Base-by-base conservation (phyloP, 2,797 vertebrate genomes). In the Darevskia mixta region DNA sequence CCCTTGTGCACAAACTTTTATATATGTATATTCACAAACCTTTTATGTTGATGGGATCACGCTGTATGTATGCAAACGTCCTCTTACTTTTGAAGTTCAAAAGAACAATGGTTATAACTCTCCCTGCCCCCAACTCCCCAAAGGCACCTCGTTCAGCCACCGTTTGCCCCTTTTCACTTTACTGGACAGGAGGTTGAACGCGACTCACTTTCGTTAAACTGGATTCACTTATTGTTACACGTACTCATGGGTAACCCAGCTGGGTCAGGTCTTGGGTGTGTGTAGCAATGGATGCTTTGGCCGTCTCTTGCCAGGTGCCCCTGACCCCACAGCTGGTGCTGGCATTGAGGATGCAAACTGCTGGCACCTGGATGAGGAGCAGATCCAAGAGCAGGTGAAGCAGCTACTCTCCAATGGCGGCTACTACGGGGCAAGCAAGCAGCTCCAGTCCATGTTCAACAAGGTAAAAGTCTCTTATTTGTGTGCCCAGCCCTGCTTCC, bases 301-400 rank as follows among this genome's bases (percentile, higher is more conserved):
- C 41, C 7, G 4, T 69, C 20, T 76, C 1, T 3, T 45, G 35
- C 1, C 84, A 97, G 96, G 96, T 3, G 96, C 96, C 66, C 96
- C 96, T 1, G 96, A 97, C 83, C 96, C 96, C 87, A 97, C 96
- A 0, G 96, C 96, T 0, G 96, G 96, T 0, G 96, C 96, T 0
- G 93, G 96, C 64, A 96, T 95, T 1, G 96, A 97, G 61, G 96
- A 97, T 5, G 96, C 95, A 75, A 97, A 97, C 92, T 96, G 96
- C 86, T 97, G 96, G 96, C 96, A 97, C 86, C 89, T 97, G 45
- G 96, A 97, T 1, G 96, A 97, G 80, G 96, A 96, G 77, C 96
- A 97, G 91, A 96, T 97, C 87, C 96, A 96, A 90, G 96, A 97
- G 87, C 96, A 97, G 88, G 96, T 97, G 94, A 96, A 96, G 83